Evolutionary conservation across 1,140 invertebrate species (phyloP).

Genomic region (Pristionchus pacificus): DNA sequence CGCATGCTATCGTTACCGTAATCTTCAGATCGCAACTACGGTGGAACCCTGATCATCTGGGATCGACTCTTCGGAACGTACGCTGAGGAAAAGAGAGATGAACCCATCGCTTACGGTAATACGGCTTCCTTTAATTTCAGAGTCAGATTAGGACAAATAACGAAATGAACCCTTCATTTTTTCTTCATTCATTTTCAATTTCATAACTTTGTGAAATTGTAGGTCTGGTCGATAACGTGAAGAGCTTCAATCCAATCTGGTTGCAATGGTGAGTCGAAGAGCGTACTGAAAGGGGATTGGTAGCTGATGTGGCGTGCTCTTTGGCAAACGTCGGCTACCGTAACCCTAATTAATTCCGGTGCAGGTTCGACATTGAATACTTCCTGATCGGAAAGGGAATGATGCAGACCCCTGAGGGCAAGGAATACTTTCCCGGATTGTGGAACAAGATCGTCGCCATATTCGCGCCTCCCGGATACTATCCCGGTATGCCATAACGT

Average conservation of each 20-base stretch:
- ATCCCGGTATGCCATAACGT: conserved; percentile 32
- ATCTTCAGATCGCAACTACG: conserved; percentile 56
- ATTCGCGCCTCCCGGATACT: conserved; percentile 52
- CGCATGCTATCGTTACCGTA: too few relatives aligned
- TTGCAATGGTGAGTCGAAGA: conserved; percentile 58
- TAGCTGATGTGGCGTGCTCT: not conserved
- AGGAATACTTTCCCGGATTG: conserved; percentile 39
- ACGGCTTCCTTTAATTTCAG: too few relatives aligned
- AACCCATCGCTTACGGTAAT: conserved; percentile 64
- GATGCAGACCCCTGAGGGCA: conserved; percentile 44
- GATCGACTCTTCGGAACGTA: conserved; percentile 65
- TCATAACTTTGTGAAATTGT: too few relatives aligned
- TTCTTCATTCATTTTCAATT: too few relatives aligned
- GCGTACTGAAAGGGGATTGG: not conserved
- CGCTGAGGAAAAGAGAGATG: conserved; percentile 59
- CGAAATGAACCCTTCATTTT: too few relatives aligned
- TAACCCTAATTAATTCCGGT: conserved; percentile 3
- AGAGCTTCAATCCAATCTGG: conserved; percentile 62
- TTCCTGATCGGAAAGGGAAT: conserved; percentile 44
- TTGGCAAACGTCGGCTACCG: not conserved
- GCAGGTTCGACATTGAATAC: conserved; percentile 38
- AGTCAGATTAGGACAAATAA: too few relatives aligned
- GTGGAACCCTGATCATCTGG: conserved; percentile 62
- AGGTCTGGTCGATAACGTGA: conserved; percentile 62
- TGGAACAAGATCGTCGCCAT: conserved; percentile 44